Evolutionary conservation across 2,888 invertebrate species (phyloP).

Genomic region (Melinopterus prodromus): DNA sequence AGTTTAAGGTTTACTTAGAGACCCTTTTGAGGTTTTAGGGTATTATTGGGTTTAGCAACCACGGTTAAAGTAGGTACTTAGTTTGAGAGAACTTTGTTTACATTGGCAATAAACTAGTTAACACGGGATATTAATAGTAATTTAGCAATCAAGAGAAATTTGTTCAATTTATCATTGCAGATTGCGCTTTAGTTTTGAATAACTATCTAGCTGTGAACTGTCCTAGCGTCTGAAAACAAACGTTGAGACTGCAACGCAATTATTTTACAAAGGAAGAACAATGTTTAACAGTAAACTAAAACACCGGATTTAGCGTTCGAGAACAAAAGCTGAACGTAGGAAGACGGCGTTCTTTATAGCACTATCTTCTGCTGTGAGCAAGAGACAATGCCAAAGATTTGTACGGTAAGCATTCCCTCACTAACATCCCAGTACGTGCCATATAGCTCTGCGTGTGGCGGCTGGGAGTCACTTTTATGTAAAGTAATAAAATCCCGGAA

Average conservation of each 20-base stretch:
- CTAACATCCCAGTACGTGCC: neutral
- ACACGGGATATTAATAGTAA: too few relatives aligned
- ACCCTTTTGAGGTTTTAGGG: too few relatives aligned
- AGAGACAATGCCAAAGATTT: slow-evolving; percentile 4
- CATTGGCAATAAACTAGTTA: too few relatives aligned
- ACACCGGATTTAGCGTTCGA: neutral
- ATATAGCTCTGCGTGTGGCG: neutral
- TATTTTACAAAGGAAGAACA: neutral
- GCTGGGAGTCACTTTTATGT: neutral
- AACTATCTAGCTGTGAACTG: too few relatives aligned
- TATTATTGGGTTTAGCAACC: too few relatives aligned
- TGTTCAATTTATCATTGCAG: too few relatives aligned
- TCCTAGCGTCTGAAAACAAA: neutral
- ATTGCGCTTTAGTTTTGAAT: too few relatives aligned
- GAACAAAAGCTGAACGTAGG: neutral
- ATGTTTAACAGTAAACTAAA: neutral
- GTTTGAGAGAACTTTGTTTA: too few relatives aligned
- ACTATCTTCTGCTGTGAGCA: neutral
- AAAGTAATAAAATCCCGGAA: neutral
- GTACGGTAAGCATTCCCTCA: neutral
- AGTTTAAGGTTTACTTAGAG: too few relatives aligned
- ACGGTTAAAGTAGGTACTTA: too few relatives aligned
- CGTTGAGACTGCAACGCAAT: neutral
- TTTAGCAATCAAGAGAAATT: too few relatives aligned
- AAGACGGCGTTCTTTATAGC: neutral